Evolutionary conservation across 2,113 vertebrate species (phyloP), one percentile per base, ranked within the genome.

Genomic region (Tachysurus vachellii): DNA sequence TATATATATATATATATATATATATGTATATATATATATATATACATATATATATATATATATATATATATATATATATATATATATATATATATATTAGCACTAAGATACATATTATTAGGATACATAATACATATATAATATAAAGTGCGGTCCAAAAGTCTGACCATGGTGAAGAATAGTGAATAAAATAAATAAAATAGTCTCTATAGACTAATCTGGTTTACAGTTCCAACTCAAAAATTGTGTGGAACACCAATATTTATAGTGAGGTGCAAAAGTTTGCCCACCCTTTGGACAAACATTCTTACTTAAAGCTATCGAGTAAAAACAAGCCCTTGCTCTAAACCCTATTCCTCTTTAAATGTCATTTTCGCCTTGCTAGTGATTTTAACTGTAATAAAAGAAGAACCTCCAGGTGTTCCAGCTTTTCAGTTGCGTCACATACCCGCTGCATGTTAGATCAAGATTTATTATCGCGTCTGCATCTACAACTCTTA

Each of bases 401-500:
- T 80, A 21, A 59, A 59, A 59, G 54, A 5, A 57, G 54, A 59
- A 80, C 12, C 77, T 80, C 16, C 77, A 80, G 77, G 77, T 59
- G 77, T 80, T 80, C 54, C 77, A 21, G 19, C 77, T 59, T 80
- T 42, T 36, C 54, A 21, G 17, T 23, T 12, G 28, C 4, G 17
- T 59, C 28, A 54, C 42, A 85, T 66, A 64, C 61, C 84, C 80
- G 84, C 75, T 66, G 57, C 84, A 13, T 80, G 84, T 80, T 31
- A 64, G 59, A 61, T 86, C 84, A 68, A 80, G 84, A 66, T 36
- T 61, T 31, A 80, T 77, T 86, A 86, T 86, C 75, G 0, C 3
- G 11, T 54, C 44, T 77, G 13, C 59, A 73, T 86, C 84, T 80
- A 54, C 59, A 80, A 66, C 75, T 54, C 84, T 79, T 36, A 53